Evolutionary conservation across 92 coral and sea anemone genomes (phyloP).

Genomic region (Pocillopora grandis): DNA sequence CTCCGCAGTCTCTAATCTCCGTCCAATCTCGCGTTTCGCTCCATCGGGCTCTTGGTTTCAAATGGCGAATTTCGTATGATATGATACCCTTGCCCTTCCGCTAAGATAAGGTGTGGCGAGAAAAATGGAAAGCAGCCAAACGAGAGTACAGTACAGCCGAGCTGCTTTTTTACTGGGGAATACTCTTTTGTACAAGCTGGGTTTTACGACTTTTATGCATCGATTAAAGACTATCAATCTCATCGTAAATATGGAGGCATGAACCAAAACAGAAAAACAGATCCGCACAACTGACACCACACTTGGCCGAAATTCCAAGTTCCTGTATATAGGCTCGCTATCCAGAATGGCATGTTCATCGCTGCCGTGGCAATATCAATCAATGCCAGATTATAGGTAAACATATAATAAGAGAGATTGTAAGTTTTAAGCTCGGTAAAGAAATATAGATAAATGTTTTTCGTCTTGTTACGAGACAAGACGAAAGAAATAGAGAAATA

Average conservation of each 20-base stretch:
- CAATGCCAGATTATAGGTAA: constrained; percentile 64
- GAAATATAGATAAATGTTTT: too few relatives aligned
- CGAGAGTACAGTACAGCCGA: constrained; percentile 9
- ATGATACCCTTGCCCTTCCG: constrained; percentile 59
- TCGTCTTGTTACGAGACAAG: too few relatives aligned
- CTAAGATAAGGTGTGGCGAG: constrained; percentile 61
- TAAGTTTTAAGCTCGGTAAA: too few relatives aligned
- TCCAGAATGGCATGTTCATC: constrained; percentile 65
- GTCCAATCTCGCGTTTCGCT: too few relatives aligned
- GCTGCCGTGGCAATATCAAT: constrained; percentile 58
- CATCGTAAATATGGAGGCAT: constrained; percentile 39
- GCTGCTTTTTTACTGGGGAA: constrained; percentile 8
- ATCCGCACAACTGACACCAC: constrained; percentile 47
- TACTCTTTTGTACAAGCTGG: too few relatives aligned
- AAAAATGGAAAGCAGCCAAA: constrained; percentile 51
- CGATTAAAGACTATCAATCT: too few relatives aligned
- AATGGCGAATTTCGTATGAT: constrained; percentile 40
- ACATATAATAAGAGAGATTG: neutral
- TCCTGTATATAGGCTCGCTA: constrained; percentile 43
- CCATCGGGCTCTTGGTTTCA: constrained; percentile 42
- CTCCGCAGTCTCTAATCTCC: too few relatives aligned
- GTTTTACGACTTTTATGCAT: too few relatives aligned
- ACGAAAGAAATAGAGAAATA: too few relatives aligned
- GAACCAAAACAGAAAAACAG: constrained; percentile 34
- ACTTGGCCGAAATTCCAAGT: constrained; percentile 37